Conservation (phyloP, 2,113 vertebrate species). For the Gallinago paraguaiae region DNA sequence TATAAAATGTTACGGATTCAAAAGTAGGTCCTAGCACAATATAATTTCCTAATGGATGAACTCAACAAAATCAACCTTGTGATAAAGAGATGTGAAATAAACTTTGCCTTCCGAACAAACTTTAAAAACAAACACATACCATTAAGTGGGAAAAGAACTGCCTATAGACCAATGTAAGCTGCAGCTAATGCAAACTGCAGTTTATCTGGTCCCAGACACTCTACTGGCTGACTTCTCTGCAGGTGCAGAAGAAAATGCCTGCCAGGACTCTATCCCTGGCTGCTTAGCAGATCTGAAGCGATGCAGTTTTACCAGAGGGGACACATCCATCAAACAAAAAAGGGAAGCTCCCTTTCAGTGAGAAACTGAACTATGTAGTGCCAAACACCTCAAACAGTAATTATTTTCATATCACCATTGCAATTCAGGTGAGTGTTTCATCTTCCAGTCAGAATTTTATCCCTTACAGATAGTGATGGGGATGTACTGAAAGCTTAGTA, state of each 20-base stretch:
- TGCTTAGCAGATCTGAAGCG: not conserved
- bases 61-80: not conserved
- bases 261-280: not conserved
- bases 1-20: not conserved
- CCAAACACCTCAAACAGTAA: not conserved
- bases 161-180: not conserved
- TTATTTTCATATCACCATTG: not conserved
- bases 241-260: not conserved
- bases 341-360: not conserved
- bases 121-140: not conserved
- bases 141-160: not conserved
- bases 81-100: not conserved
- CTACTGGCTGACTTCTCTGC: not conserved
- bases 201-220: not conserved
- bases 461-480: not conserved
- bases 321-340: not conserved
- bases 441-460: not conserved
- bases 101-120: not conserved
- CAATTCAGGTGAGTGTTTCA: constrained; percentile 7
- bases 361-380: not conserved
- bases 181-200: not conserved
- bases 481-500: not conserved
- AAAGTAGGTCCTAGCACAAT: not conserved
- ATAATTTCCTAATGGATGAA: not conserved
- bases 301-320: not conserved